Evolutionary conservation across 2,797 vertebrate species (phyloP).

Genomic region (Lagodon rhomboides): DNA sequence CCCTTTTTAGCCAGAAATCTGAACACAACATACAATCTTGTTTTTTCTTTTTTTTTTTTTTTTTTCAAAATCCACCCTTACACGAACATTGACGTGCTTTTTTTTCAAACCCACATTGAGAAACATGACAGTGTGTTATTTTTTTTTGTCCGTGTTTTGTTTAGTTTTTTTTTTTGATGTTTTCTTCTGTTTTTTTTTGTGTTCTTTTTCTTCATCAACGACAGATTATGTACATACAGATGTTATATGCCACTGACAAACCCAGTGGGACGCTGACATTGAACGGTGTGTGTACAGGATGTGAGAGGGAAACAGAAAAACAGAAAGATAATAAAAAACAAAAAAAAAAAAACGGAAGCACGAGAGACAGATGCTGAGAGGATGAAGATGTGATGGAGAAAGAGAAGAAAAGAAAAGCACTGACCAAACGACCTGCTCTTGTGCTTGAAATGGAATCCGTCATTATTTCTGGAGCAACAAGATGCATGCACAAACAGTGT

Average conservation of each 20-base stretch:
- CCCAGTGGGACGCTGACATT: constrained; percentile 63
- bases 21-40: constrained; percentile 70
- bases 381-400: constrained; percentile 34
- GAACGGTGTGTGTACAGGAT: constrained; percentile 42
- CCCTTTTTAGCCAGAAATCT: constrained; percentile 39
- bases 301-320: constrained; percentile 33
- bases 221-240: constrained; percentile 86
- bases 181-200: constrained; percentile 50
- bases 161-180: constrained; percentile 48
- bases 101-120: constrained; percentile 83
- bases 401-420: constrained; percentile 47
- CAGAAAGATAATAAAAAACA: background rate
- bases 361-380: constrained; percentile 38
- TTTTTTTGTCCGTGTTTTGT: constrained; percentile 58
- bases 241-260: constrained; percentile 74
- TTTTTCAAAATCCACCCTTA: constrained; percentile 84
- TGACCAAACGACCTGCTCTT: constrained; percentile 77
- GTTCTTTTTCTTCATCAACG: constrained; percentile 77
- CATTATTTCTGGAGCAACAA: constrained; percentile 59
- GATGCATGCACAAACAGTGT: constrained; percentile 69
- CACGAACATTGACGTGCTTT: constrained; percentile 86
- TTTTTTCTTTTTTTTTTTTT: constrained; percentile 54
- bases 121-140: constrained; percentile 78
- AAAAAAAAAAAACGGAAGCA: constrained; percentile 8
- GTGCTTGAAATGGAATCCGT: constrained; percentile 82